Evolutionary conservation across 2,113 vertebrate genomes (phyloP), one percentile per base, ranked within the genome.

Genomic region (Ophiodon elongatus): DNA sequence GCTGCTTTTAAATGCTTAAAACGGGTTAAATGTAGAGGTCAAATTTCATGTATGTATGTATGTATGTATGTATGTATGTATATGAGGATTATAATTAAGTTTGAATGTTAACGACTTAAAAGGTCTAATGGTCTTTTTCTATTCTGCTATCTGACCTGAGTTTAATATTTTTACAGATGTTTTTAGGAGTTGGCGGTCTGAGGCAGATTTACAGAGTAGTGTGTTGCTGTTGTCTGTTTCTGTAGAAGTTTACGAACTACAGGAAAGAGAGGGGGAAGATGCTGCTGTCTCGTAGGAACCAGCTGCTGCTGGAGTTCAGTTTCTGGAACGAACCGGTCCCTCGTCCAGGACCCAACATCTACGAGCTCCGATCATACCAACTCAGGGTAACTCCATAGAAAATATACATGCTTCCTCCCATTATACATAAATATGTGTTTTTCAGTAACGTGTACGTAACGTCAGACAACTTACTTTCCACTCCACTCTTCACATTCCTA

Each of bases 261-360:
- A 96, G 98, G 65, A 96, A 95, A 11, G 96, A 97, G 88, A 93
- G 98, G 52, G 97, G 97, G 2, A 96, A 96, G 94, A 99, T 99
- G 98, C 96, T 99, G 76, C 96, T 97, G 11, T 99, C 98, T 4
- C 96, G 98, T 23, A 97, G 96, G 93, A 99, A 99, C 89, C 98
- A 99, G 82, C 92, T 99, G 37, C 93, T 99, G 52, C 85, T 98
- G 90, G 98, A 99, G 90, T 99, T 99, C 89, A 99, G 98, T 79
- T 99, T 99, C 94, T 99, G 98, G 98, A 98, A 98, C 27, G 98
- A 99, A 56, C 98, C 98, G 0, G 80, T 95, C 23, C 96, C 98
- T 64, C 96, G 98, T 57, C 52, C 93, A 39, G 98, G 98, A 67
- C 97, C 98, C 47, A 99, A 98, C 83, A 99, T 99, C 90, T 99